Base-by-base conservation (phyloP, 2,797 vertebrate species). In the Clarias pachynema region DNA sequence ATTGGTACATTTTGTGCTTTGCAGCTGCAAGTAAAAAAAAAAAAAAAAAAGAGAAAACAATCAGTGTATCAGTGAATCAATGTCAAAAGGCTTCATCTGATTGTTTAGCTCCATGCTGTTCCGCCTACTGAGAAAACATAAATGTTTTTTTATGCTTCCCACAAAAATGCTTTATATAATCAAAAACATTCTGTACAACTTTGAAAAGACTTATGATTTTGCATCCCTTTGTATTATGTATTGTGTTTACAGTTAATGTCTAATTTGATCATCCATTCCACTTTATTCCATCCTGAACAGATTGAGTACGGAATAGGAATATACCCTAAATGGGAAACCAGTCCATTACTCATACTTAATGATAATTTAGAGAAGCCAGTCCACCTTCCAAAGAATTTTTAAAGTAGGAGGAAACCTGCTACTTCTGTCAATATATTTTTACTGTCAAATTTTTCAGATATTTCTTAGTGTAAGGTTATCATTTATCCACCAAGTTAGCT, bases 81-180 rank as follows among this genome's bases (percentile, higher is more conserved):
- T 37, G 37, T 16, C 8, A 78, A 59, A 78, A 78, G 9, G 37
- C 5, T 31, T 29, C 6, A 5, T 2, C 1, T 57, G 8, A 29
- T 7, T 60, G 10, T 6, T 40, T 62, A 16, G 12, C 59, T 79
- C 22, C 53, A 34, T 12, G 10, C 20, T 12, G 8, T 34, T 59
- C 29, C 5, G 29, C 29, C 56, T 57, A 59, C 4, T 22, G n/a
- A 59, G 56, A 12, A 29, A 29, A 56, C 8, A 14, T 14, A 53
- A 74, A 74, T 9, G 7, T 29, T 77, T 56, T 14, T 37, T 14
- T 53, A 62, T 60, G 75, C 60, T 79, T 60, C 12, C 16, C 59
- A 40, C 22, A 79, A 16, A 44, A 65, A 79, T 29, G n/a, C 62
- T 80, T 49, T 49, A 31, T 29, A 66, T 53, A 65, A 66, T 80